These are phyloP conservation scores for Adineta ricciae DNA, from an alignment of 2,888 invertebrate species.

Conservation along the genomic window DNA sequence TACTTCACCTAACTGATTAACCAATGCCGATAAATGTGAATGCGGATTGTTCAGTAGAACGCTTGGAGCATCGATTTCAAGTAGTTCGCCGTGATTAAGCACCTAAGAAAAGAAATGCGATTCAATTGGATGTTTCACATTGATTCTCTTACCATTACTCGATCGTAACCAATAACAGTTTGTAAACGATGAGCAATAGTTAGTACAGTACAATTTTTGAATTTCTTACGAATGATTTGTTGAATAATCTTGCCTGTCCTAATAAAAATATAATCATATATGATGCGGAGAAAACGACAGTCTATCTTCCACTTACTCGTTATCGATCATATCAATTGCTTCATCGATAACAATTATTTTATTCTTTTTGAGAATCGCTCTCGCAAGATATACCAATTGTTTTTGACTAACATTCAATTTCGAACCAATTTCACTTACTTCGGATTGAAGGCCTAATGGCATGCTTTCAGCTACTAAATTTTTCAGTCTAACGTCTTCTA, in stretches of 20 bases:
- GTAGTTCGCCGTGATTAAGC: slow-evolving; percentile 68
- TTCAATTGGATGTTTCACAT: too few species aligned
- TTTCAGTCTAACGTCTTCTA: slow-evolving; percentile 40
- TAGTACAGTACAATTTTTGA: slow-evolving; percentile 34
- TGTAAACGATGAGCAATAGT: slow-evolving; percentile 35
- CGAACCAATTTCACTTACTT: slow-evolving; percentile 43
- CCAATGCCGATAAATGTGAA: slow-evolving; percentile 47
- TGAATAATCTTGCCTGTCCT: slow-evolving; percentile 33
- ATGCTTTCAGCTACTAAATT: slow-evolving; percentile 35
- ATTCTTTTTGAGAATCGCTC: slow-evolving; percentile 44
- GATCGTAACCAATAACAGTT: slow-evolving; percentile 78
- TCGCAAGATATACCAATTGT: slow-evolving; percentile 47
- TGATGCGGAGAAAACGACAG: too few species aligned
- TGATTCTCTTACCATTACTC: slow-evolving; percentile 61
- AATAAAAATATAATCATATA: slow-evolving; percentile 27
- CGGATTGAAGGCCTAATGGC: slow-evolving; percentile 39
- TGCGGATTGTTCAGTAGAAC: slow-evolving; percentile 50
- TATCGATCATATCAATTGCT: slow-evolving; percentile 47
- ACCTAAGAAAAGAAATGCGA: slow-evolving; percentile 43
- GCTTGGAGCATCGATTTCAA: slow-evolving; percentile 69
- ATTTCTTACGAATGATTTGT: slow-evolving; percentile 33
- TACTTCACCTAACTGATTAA: slow-evolving; percentile 48
- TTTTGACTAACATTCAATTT: slow-evolving; percentile 49
- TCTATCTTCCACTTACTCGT: slow-evolving; percentile 40
- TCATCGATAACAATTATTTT: slow-evolving; percentile 41